Evolutionary conservation across 2,113 vertebrate species (phyloP).

Genomic region (Cichladusa arquata): DNA sequence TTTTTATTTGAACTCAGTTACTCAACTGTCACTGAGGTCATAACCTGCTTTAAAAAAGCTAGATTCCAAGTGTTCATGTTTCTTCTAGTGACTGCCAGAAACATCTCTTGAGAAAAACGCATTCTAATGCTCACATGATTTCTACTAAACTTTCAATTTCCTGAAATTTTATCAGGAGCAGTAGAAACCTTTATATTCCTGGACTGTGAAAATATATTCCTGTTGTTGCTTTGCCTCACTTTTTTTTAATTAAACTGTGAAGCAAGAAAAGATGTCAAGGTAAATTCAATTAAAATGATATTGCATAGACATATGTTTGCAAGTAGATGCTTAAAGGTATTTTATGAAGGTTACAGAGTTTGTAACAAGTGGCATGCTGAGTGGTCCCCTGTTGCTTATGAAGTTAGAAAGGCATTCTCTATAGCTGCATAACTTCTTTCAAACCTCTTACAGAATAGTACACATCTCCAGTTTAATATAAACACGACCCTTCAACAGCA

Average conservation of each 20-base stretch:
- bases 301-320: background rate
- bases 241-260: background rate
- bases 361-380: background rate
- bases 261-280: background rate
- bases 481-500: slow-evolving; percentile 19
- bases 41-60: background rate
- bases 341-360: background rate
- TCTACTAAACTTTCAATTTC: background rate
- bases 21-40: background rate
- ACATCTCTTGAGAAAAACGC: background rate
- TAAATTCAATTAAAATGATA: slow-evolving; percentile 21
- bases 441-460: slow-evolving; percentile 22
- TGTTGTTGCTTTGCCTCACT: background rate
- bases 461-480: slow-evolving; percentile 24
- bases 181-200: background rate
- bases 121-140: background rate
- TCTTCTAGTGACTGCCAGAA: background rate
- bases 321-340: background rate
- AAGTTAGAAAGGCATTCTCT: slow-evolving; percentile 24
- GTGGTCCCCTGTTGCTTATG: slow-evolving; percentile 19
- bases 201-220: background rate
- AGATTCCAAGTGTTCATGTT: background rate
- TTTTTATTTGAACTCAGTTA: background rate
- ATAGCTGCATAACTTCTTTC: slow-evolving; percentile 17
- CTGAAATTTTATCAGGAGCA: background rate